Evolutionary conservation across 2,888 invertebrate genomes (phyloP).

Genomic region (Frankliniella intonsa): DNA sequence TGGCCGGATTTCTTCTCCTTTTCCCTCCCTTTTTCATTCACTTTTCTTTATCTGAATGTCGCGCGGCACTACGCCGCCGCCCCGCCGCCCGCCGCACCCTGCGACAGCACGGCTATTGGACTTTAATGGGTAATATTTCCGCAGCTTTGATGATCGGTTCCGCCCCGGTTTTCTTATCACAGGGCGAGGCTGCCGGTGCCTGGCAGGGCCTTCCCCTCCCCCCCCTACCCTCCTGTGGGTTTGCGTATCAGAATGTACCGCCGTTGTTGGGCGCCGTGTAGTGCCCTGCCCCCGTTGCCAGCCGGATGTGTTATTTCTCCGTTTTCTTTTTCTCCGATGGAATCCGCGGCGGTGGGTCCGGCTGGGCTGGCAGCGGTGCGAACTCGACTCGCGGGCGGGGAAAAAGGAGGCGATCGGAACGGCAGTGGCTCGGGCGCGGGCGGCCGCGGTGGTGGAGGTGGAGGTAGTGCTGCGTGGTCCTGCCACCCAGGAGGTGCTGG

Average conservation of each 20-base stretch:
- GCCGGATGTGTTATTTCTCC: background rate
- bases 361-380: no score
- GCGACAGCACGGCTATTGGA: background rate
- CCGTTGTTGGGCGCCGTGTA: background rate
- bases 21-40: background rate
- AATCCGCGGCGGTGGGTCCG: no score
- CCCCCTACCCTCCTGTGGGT: background rate
- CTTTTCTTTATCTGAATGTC: slow-evolving; percentile 7
- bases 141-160: background rate
- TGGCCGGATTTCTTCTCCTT: background rate
- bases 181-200: no score
- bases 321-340: no score
- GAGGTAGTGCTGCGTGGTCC: no score
- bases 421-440: no score
- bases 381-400: no score
- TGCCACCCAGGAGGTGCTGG: no score
- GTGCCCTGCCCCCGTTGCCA: background rate
- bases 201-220: background rate
- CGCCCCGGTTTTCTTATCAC: slow-evolving; percentile 10
- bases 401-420: no score
- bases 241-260: background rate
- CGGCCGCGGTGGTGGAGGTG: no score
- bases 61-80: background rate
- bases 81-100: background rate
- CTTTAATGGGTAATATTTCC: background rate